Evolutionary conservation across 2,888 invertebrate species (phyloP), one percentile per base, ranked within the genome.

Genomic region (Drosophila nigricruria): DNA sequence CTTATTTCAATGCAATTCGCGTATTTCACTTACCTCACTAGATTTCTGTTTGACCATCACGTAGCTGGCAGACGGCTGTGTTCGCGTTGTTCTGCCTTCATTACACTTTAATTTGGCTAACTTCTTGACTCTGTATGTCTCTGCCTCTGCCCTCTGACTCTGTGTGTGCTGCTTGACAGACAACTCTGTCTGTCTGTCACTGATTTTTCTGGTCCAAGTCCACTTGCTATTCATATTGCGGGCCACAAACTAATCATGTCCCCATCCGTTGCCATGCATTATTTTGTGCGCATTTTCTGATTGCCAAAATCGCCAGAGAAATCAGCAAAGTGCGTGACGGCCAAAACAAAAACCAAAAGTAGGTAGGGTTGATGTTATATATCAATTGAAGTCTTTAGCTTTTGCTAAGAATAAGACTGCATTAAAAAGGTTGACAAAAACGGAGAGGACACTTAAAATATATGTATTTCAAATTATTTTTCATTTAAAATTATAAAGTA

Each of bases 291-390:
- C 79, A 79, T 65, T 66, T 61, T 65, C 73, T 90, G 90, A 88
- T 85, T 90, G 90, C 90, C 69, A 80, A 88, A 90, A 88, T 90
- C 84, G 88, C 90, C 87, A 70, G 90, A 90, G 84, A 82, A 90
- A 84, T 84, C 84, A 88, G 65, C 53, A 58, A 77, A 80, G 66
- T 82, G 72, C 72, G 81, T 77, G 65, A 53, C 54, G 14, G 20
- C 40, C 18, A 49, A 47, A 49, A 12, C 62, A 10, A 49, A 42
- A 64, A 12, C n/a, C 14, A 3, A 18, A 20, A 3, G 23, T 16
- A 23, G 16, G 16, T 18, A n/a, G n/a, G n/a, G 47, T 9, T 47
- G 10, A n/a, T n/a, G 27, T 18, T 27, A 3, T 45, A 27, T 10
- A 18, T 5, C 5, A n/a, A 10, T 47, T 27, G 47, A 27, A 27